phyloP scores from a whole-genome alignment of 2,888 invertebrate species.

The Dryobotodes eremita region DNA sequence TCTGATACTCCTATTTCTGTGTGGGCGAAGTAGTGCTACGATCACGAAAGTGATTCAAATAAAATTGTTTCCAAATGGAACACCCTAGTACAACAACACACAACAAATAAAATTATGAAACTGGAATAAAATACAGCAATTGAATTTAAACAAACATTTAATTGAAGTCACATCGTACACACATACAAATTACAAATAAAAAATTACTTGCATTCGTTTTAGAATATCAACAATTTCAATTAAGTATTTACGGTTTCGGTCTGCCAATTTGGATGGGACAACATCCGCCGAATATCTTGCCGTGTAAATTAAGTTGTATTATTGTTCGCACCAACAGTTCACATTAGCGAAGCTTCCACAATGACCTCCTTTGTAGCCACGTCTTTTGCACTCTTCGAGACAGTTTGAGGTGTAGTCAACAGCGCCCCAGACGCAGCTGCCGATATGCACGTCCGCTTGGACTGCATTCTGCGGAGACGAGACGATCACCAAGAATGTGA shows the following conservation, averaged over 20 bases:
- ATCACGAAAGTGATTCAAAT: not conserved
- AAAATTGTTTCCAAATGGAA: not conserved
- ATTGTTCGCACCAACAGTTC: conserved; percentile 53
- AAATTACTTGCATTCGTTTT: not conserved
- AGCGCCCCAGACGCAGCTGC: conserved; percentile 73
- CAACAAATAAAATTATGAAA: not conserved
- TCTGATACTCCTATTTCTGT: not conserved
- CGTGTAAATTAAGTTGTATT: not conserved
- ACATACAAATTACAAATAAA: not conserved
- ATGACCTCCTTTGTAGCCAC: conserved; percentile 67
- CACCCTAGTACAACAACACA: not conserved
- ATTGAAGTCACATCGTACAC: not conserved
- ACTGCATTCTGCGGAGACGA: conserved; percentile 65
- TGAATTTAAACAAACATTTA: conserved; percentile 14
- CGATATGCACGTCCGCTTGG: conserved; percentile 65
- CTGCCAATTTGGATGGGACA: not conserved
- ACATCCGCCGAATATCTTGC: not conserved
- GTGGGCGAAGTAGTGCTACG: no score
- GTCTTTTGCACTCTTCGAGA: conserved; percentile 67
- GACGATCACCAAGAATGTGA: conserved; percentile 68
- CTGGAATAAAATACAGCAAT: not conserved
- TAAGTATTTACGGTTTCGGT: not conserved
- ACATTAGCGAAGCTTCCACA: conserved; percentile 67
- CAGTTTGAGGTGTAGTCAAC: conserved; percentile 71
- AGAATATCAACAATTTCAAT: not conserved